A percentile compares a stretch with the other conserved stretches of the same genome.
Conservation (phyloP, 2,113 vertebrate genomes). For the Puma concolor region DNA sequence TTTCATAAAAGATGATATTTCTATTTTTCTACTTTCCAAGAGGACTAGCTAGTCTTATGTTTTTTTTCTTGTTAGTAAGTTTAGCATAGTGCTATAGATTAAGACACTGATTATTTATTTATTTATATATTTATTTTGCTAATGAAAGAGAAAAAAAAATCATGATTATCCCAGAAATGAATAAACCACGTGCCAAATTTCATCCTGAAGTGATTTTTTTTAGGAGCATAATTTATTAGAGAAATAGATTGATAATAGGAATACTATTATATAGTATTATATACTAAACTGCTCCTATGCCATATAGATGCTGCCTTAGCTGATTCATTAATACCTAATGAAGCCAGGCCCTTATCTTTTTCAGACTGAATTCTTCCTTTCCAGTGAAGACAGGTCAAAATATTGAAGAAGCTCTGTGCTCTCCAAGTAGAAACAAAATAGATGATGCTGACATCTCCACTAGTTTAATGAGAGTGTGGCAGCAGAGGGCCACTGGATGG, state of each 20-base stretch:
- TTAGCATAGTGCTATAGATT: not conserved
- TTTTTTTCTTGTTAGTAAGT: not conserved
- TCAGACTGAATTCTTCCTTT: constrained; percentile 63
- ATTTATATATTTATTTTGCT: not conserved
- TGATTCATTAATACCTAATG: constrained; percentile 54
- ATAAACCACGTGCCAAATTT: not conserved
- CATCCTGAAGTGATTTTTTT: not conserved
- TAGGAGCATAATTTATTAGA: constrained; percentile 10
- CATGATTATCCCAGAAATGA: not conserved
- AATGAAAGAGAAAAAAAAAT: not conserved
- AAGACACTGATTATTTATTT: not conserved
- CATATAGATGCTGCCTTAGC: not conserved
- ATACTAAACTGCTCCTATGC: not conserved
- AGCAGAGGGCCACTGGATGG: not conserved
- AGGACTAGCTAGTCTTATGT: not conserved
- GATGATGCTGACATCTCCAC: constrained; percentile 63
- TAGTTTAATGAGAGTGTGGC: constrained; percentile 59
- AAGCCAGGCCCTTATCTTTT: constrained; percentile 50
- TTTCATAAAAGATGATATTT: not conserved
- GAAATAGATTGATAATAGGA: not conserved
- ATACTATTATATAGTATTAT: not conserved
- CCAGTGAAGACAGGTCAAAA: constrained; percentile 53
- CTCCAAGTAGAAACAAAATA: constrained; percentile 28
- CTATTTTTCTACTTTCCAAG: not conserved
- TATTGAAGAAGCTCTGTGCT: not conserved